Evolutionary conservation across 2,113 vertebrate species (phyloP).

Genomic region (Erythrocercus mccallii): DNA sequence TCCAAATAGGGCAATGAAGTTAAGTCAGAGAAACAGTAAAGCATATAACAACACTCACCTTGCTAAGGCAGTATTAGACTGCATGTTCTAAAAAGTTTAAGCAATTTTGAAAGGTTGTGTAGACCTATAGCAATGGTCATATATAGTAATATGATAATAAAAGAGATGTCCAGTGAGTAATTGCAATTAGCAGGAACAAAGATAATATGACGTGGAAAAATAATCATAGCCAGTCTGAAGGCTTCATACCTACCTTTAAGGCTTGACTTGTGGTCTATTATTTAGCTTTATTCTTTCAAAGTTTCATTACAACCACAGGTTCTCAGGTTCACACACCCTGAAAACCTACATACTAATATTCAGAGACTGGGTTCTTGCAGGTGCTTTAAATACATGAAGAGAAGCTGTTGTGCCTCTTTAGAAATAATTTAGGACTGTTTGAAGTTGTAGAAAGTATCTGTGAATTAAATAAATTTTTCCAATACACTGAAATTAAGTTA

Average conservation of each 20-base stretch:
- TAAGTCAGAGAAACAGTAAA: background rate
- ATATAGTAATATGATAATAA: background rate
- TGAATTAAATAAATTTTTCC: background rate
- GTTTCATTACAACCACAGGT: background rate
- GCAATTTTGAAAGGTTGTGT: background rate
- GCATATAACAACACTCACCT: background rate
- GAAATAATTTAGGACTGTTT: background rate
- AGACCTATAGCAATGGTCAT: background rate
- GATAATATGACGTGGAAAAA: background rate
- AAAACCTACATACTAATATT: background rate
- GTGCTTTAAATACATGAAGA: background rate
- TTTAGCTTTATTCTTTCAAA: background rate
- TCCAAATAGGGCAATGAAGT: background rate
- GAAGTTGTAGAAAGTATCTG: background rate
- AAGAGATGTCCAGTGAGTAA: background rate
- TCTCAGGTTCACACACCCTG: background rate
- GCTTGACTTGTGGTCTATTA: background rate
- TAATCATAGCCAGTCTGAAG: background rate
- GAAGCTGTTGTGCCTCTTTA: background rate
- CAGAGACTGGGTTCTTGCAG: background rate
- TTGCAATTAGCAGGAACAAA: background rate
- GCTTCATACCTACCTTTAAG: background rate
- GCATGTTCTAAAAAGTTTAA: background rate
- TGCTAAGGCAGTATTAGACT: background rate
- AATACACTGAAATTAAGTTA: background rate